Evolutionary conservation across 2,888 invertebrate species (phyloP), one percentile per base, ranked within the genome.

Genomic region (Dasypolia templi): DNA sequence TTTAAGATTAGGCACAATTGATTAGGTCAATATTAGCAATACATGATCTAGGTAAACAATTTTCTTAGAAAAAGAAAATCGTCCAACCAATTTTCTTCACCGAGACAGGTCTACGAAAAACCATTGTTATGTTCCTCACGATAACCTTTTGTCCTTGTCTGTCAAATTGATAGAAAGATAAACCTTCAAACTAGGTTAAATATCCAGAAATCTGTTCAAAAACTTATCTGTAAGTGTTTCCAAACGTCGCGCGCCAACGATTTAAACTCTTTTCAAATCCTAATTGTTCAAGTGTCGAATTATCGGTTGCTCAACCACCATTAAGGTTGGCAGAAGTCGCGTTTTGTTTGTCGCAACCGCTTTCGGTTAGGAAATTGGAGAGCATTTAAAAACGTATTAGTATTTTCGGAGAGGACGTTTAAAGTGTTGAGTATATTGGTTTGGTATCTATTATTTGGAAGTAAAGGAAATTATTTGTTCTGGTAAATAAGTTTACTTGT

Each of bases 251-350:
- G 87, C 79, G 85, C 88, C 91, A 90, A 88, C 89, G 88, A 87
- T 80, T 78, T 63, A 66, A 87, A 90, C 78, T 89, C 91, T 89
- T 89, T 90, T 87, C 86, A 88, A 88, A 83, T 78, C 79, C 82
- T 86, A 87, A 87, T 83, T 86, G 90, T 90, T 92, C 92, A 91
- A 90, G 89, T 85, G 82, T 85, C 88, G 90, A 92, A 93, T 93
- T 91, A 90, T 88, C 87, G 81, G 79, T 86, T 89, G 84, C 78
- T 81, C 80, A 90, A 91, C 81, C 29, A 69, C 80, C 77, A 82
- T 76, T 71, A n/a, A n/a, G 81, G 80, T 87, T 88, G 83, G 83
- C 79, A 78, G 78, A 83, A 72, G 81, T 83, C 79, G 72, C 67
- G 63, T 69, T 55, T 42, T 76, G 73, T 72, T 75, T 84, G 87